Conservation (phyloP, 2,797 vertebrate genomes). For the Eleutherodactylus coqui region DNA sequence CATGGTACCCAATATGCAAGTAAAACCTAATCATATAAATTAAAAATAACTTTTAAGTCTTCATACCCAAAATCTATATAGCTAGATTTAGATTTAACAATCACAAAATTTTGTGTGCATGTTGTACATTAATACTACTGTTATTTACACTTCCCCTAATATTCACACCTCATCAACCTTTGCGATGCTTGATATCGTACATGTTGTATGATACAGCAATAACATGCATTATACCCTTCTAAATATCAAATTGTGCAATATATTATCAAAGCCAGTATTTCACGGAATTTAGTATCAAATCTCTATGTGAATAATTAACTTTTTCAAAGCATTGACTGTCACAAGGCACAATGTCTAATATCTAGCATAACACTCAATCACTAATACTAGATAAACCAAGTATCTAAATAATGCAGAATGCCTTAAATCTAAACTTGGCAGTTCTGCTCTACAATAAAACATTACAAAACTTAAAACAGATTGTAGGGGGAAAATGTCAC, state of each 20-base stretch:
- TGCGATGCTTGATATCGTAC: neutral
- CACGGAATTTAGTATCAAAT: neutral
- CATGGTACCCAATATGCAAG: neutral
- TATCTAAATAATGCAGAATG: neutral
- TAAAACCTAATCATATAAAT: neutral
- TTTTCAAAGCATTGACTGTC: neutral
- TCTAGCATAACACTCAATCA: too few species aligned
- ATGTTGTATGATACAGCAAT: neutral
- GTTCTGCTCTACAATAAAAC: neutral
- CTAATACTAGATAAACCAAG: neutral
- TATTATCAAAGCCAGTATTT: neutral
- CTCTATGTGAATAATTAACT: neutral
- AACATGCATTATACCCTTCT: neutral
- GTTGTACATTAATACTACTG: neutral
- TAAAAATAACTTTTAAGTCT: neutral
- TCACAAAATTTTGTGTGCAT: neutral
- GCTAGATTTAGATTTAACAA: neutral
- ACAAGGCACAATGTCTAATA: neutral
- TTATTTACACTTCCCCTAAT: neutral
- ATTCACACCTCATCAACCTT: neutral
- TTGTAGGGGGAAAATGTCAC: neutral
- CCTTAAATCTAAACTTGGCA: neutral
- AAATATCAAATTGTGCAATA: neutral
- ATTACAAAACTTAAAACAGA: neutral
- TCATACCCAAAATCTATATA: neutral